Base-by-base conservation (phyloP, 1,140 invertebrate species). In the Dinoponera quadriceps region DNA sequence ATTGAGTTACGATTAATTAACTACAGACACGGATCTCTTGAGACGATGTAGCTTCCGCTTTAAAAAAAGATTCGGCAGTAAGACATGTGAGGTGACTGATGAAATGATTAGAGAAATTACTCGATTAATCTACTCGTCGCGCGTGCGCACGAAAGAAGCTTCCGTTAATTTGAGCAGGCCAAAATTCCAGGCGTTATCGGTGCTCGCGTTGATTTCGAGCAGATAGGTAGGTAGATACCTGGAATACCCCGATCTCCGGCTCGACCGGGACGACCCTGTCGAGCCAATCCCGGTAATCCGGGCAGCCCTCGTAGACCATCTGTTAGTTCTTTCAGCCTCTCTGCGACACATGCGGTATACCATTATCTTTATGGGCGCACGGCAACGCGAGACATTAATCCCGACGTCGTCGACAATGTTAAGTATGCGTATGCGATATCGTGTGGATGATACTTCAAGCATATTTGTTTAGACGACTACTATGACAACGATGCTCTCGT, bases 301-400 rank as follows among this genome's bases (percentile, higher is more conserved):
- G 91, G 92, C 49, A 93, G 94, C 66, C 95, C 95, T 88, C 92
- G 92, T 66, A 95, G 92, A 87, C 95, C 95, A 71, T 94, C 92
- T 85, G 93, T 94, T 92, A 95, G 90, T 93, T 95, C 95, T 88
- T 94, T 94, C 91, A 94, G 92, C 89, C 93, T 92, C 89, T 95
- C 95, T 94, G 93, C 83, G 90, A 90, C 89, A 90, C 88, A 90
- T 90, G 90, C 90, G 88, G 78, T 81, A 89, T 93, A 93, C 48
- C 82, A 89, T 29, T 89, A 89, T 20, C 91, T 93, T 84, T 89
- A 80, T 16, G 91, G 91, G 60, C 89, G 92, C 91, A 94, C 80
- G 80, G 88, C 89, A 51, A 44, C 62, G 27, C 38, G 27, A 54
- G 16, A 71, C 29, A 38, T 77, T 86, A 91, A 90, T 92, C 83